A percentile compares a stretch with the other conserved stretches of the same genome.
Conservation (phyloP, 2,113 vertebrate species). For the Menura novaehollandiae region DNA sequence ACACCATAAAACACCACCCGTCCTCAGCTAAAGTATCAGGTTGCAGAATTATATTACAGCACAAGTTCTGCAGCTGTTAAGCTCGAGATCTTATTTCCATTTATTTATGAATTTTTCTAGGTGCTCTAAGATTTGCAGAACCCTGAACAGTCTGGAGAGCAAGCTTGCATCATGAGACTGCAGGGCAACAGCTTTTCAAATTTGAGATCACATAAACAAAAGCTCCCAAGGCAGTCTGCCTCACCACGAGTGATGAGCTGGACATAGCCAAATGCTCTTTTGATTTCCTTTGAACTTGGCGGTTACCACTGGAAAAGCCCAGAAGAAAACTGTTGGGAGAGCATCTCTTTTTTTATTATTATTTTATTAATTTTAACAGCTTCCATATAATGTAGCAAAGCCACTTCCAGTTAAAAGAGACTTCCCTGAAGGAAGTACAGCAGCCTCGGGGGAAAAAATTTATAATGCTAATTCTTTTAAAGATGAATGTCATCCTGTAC, state of each 20-base stretch:
- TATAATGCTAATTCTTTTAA: not conserved
- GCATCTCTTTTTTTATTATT: fast-evolving
- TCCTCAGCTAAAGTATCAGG: not conserved
- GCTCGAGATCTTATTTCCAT: not conserved
- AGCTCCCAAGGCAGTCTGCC: not conserved
- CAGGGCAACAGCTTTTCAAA: not conserved
- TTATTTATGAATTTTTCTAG: not conserved
- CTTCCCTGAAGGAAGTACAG: not conserved
- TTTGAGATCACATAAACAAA: not conserved
- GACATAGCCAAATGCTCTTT: not conserved
- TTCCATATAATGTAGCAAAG: not conserved
- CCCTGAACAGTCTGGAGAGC: not conserved
- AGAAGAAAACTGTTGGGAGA: not conserved
- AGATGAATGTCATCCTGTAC: not conserved
- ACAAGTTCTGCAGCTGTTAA: not conserved
- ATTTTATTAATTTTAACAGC: not conserved
- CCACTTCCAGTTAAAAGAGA: not conserved
- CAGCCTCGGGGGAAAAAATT: not conserved
- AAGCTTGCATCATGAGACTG: not conserved
- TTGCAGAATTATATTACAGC: not conserved
- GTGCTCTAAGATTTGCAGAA: not conserved
- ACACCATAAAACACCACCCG: not conserved
- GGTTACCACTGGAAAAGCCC: not conserved
- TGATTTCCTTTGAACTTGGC: not conserved
- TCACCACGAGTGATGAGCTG: not conserved